phyloP scores from a whole-genome alignment of 2,113 vertebrate genomes.

The Etia nguti region DNA sequence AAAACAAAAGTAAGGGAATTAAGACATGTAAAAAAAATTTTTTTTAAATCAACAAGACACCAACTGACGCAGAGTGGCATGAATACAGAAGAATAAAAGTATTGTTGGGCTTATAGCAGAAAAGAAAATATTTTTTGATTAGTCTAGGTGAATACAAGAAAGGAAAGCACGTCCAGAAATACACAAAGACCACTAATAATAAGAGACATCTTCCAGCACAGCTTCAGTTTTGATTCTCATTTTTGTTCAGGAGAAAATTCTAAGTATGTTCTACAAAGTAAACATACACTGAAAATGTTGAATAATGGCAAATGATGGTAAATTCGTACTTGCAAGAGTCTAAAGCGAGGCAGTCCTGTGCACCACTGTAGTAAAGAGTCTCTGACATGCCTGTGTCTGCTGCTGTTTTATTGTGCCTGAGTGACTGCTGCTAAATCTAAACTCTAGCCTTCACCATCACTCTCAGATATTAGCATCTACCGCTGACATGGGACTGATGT shows the following conservation, averaged over 20 bases:
- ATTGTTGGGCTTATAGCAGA: not conserved
- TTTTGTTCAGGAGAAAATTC: not conserved
- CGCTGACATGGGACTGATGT: constrained; percentile 17
- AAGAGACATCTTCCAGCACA: not conserved
- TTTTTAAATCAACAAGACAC: constrained; percentile 8
- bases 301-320: not conserved
- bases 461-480: constrained; percentile 46
- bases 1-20: constrained; percentile 12
- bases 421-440: constrained; percentile 28
- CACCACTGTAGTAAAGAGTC: constrained; percentile 22
- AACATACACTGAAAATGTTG: not conserved
- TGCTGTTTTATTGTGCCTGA: not conserved
- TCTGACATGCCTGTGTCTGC: constrained; percentile 3
- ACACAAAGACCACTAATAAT: not conserved
- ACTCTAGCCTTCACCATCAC: constrained; percentile 33
- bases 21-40: constrained; percentile 4
- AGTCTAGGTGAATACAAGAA: not conserved
- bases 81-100: not conserved
- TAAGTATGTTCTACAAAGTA: not conserved
- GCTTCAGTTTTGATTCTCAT: not conserved
- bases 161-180: not conserved
- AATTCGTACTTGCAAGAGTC: not conserved
- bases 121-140: not conserved
- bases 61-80: not conserved
- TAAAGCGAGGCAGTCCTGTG: not conserved